Percentiles rank a stretch among this genome's conserved stretches.
These are phyloP conservation scores for Dermochelys coriacea DNA, from an alignment of 2,797 vertebrate species.

Conservation along the genomic window DNA sequence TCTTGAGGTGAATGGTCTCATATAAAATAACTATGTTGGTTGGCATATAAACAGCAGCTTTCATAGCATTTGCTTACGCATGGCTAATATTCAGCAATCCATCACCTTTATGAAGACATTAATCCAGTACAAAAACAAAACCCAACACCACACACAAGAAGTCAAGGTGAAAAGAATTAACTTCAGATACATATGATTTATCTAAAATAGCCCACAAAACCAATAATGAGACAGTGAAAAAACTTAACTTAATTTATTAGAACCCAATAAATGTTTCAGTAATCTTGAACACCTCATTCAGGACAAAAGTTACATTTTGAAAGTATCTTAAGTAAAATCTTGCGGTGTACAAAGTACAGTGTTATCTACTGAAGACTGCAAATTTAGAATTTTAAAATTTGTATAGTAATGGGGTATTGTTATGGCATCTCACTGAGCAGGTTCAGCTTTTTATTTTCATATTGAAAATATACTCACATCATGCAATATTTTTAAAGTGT, in stretches of 20 bases:
- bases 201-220: background rate
- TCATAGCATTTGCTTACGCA: accelerated
- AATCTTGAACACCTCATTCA: conserved; percentile 73
- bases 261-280: conserved; percentile 75
- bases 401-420: conserved; percentile 28
- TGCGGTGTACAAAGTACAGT: conserved; percentile 42
- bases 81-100: accelerated
- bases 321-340: conserved; percentile 62
- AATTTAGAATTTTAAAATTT: conserved; percentile 28
- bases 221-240: background rate
- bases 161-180: background rate
- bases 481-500: background rate
- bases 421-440: background rate
- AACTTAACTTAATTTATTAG: conserved; percentile 80
- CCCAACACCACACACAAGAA: background rate
- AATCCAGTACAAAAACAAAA: too few species aligned
- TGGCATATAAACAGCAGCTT: accelerated
- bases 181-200: background rate
- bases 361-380: conserved; percentile 36
- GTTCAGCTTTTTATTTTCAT: conserved; percentile 25
- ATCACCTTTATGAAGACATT: background rate
- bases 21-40: background rate
- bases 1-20: background rate
- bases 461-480: conserved; percentile 44
- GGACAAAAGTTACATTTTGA: conserved; percentile 68